Conservation (phyloP, 2,888 invertebrate genomes). For the Schizaphis graminum region DNA sequence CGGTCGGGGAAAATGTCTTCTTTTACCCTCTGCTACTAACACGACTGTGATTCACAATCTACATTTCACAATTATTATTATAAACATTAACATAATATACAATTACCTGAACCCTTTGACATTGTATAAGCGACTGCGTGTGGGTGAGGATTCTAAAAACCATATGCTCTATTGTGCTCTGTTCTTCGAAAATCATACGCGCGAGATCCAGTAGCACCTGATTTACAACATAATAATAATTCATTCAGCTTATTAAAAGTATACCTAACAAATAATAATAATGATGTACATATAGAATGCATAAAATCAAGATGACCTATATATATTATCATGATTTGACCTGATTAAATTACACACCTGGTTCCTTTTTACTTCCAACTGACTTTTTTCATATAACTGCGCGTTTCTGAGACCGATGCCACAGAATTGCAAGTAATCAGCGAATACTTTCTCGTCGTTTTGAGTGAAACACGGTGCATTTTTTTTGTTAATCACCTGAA, state of each 20-base stretch:
- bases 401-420: constrained; percentile 95
- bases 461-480: constrained; percentile 86
- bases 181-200: constrained; percentile 97
- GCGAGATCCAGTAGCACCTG: constrained; percentile 91
- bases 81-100: neutral
- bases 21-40: neutral
- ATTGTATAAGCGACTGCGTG: constrained; percentile 93
- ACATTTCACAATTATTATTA: neutral
- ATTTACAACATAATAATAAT: constrained; percentile 65
- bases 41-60: neutral
- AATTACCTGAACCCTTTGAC: constrained; percentile 91
- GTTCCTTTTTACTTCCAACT: constrained; percentile 94
- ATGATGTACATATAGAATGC: neutral
- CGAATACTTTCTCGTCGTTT: constrained; percentile 91
- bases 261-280: neutral
- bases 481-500: constrained; percentile 90
- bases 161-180: constrained; percentile 95
- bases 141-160: constrained; percentile 93
- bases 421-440: constrained; percentile 95
- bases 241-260: neutral
- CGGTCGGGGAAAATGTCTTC: neutral
- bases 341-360: constrained; percentile 74
- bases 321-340: neutral
- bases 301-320: neutral
- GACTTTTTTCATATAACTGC: constrained; percentile 95